Evolutionary conservation across 2,797 vertebrate genomes (phyloP), one percentile per base, ranked within the genome.

Genomic region (Sebastes taczanowskii): DNA sequence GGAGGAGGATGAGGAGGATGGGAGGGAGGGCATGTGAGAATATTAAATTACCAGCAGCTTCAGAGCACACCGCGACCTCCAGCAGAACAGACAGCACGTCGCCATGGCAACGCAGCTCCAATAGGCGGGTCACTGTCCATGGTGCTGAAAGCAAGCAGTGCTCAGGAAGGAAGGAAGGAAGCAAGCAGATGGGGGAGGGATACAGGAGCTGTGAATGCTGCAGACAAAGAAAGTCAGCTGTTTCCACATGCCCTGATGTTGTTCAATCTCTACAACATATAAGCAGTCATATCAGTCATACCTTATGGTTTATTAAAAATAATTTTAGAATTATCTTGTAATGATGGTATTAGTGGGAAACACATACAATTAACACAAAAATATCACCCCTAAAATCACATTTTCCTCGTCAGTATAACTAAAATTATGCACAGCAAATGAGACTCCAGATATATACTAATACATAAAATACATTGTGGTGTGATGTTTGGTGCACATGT

Each of bases 61-160:
- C 82, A 86, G 27, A 82, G 66, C 29, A 71, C 83, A 42, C 61
- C n/a, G 30, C 72, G 67, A 49, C 71, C 88, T 77, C 55, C 83
- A 66, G 77, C 56, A 42, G 59, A 82, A 16, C 74, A 81, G 83
- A 80, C 84, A 71, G 63, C 69, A 4, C 58, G 92, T 96, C 78
- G 64, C 91, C 92, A 89, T 94, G 89, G 90, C 88, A 95, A 96
- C 95, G 76, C 73, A 55, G 88, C 87, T 76, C 76, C n/a, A 42
- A 14, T 13, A 66, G 77, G 84, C 71, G 72, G 64, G 81, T 89
- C 74, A n/a, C 90, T 94, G 90, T 90, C 91, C 84, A 3, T 90
- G 88, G 90, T 90, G 90, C 90, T 90, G 87, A 90, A 82, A 78
- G 20, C 62, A 84, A 63, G 87, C 78, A 42, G n/a, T 5, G 56